Evolutionary conservation across 2,113 vertebrate genomes (phyloP).

Genomic region (Arvicanthis niloticus): DNA sequence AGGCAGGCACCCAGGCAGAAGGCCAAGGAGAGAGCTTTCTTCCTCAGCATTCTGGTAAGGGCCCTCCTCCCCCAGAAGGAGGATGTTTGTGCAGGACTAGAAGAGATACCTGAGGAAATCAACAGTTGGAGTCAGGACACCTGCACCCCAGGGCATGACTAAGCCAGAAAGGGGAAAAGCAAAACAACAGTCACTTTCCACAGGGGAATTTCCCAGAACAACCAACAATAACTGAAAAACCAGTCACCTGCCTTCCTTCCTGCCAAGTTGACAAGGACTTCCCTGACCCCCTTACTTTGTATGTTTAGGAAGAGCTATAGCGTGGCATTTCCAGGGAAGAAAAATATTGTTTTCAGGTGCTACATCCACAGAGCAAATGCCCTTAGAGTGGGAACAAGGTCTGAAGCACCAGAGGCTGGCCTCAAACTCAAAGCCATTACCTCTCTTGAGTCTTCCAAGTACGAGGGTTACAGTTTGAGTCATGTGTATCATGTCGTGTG

Average conservation of each 20-base stretch:
- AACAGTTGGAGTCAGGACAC: neutral
- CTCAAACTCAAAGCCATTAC: neutral
- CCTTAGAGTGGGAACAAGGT: neutral
- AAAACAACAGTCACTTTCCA: neutral
- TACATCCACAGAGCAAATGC: neutral
- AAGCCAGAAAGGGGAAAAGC: slow-evolving; percentile 13
- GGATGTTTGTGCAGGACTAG: neutral
- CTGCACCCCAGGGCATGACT: neutral
- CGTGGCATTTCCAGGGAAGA: neutral
- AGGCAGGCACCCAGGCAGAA: neutral
- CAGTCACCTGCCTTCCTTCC: slow-evolving; percentile 36
- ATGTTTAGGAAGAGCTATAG: neutral
- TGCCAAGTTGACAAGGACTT: neutral
- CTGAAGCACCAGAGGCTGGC: neutral
- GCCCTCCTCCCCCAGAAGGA: neutral
- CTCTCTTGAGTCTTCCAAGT: neutral
- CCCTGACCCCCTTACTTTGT: neutral
- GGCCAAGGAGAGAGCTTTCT: neutral
- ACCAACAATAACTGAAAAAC: neutral
- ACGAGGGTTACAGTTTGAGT: neutral
- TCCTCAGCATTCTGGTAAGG: neutral
- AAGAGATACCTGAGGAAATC: neutral
- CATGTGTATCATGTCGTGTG: too few relatives aligned
- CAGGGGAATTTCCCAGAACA: slow-evolving; percentile 55
- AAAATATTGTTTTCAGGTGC: neutral